These are phyloP conservation scores for Mixornis gularis DNA, from an alignment of 2,113 vertebrate species.

Conservation along the genomic window DNA sequence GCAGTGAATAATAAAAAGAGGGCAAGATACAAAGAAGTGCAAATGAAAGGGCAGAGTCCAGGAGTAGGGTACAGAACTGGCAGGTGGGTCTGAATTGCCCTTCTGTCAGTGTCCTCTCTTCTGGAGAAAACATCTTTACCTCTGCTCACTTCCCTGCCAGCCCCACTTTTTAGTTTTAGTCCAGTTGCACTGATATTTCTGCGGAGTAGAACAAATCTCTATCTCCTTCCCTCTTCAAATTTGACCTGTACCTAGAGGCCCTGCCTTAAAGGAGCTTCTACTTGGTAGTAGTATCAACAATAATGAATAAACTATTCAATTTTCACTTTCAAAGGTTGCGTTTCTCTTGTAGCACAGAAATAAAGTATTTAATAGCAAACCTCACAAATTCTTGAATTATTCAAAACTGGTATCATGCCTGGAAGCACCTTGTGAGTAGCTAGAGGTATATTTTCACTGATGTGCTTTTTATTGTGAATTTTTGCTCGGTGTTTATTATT, in stretches of 20 bases:
- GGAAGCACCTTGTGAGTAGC: neutral
- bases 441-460: neutral
- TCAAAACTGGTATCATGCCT: neutral
- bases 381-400: neutral
- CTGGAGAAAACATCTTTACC: neutral
- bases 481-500: neutral
- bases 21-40: neutral
- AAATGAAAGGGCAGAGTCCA: neutral
- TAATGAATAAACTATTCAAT: neutral
- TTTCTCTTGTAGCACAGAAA: neutral
- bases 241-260: neutral
- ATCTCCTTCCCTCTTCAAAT: neutral
- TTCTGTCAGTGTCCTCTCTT: neutral
- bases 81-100: neutral
- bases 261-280: neutral
- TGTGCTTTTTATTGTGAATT: neutral
- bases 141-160: neutral
- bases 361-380: neutral
- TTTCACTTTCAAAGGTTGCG: neutral
- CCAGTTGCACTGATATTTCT: neutral
- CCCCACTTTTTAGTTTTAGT: neutral
- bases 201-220: neutral
- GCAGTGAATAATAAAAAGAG: neutral
- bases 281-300: neutral
- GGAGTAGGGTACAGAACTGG: neutral